Evolutionary conservation across 2,888 invertebrate genomes (phyloP).

Genomic region (Cinara cedri): DNA sequence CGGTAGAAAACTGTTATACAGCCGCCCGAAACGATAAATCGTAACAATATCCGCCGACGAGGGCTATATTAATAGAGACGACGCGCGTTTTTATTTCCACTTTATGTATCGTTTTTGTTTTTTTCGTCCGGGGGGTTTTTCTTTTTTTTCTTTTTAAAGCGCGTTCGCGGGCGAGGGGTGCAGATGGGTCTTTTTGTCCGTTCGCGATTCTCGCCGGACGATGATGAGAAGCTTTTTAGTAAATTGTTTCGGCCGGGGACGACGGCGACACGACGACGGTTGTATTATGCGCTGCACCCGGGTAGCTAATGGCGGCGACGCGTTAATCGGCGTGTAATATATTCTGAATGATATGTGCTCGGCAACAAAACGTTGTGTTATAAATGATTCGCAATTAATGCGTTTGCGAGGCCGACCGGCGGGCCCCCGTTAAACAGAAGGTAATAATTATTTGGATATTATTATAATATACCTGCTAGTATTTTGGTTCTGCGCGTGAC

Average conservation of each 20-base stretch:
- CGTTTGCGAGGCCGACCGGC: background rate
- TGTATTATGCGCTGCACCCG: background rate
- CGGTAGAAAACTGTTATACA: no score
- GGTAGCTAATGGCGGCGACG: background rate
- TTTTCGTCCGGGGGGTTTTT: no score
- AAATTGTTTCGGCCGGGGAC: slow-evolving; percentile 16
- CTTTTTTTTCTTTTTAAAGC: no score
- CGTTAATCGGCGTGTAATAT: background rate
- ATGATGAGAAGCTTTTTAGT: slow-evolving; percentile 29
- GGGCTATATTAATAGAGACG: no score
- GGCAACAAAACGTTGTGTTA: background rate
- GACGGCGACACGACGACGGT: background rate
- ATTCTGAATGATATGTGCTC: background rate
- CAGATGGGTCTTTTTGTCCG: no score
- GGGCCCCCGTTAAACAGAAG: slow-evolving; percentile 13
- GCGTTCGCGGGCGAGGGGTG: no score
- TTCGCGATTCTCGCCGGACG: background rate
- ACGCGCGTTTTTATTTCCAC: no score
- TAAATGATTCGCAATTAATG: slow-evolving; percentile 35
- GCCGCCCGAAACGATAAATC: no score
- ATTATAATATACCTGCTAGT: no score
- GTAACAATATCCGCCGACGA: no score
- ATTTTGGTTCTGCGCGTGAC: background rate
- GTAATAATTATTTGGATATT: no score
- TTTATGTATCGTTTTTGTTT: no score